A percentile compares a stretch with the other conserved stretches of the same genome.
phyloP scores from a whole-genome alignment of 2,797 vertebrate genomes.

The Argya squamiceps region DNA sequence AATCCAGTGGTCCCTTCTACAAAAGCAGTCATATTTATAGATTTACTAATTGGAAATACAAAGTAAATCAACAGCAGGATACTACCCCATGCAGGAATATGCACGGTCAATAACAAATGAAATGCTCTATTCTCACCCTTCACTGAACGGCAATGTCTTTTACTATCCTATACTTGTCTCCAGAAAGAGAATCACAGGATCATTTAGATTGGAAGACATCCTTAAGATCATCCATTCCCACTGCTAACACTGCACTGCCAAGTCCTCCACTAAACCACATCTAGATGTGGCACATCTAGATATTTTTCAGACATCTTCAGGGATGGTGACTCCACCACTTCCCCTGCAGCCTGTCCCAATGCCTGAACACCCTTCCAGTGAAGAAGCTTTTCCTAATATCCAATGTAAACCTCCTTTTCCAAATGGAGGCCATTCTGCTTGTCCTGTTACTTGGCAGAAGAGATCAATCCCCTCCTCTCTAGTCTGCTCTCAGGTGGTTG shows the following conservation, averaged over 20 bases:
- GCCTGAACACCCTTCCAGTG: not conserved
- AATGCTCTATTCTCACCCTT: not conserved
- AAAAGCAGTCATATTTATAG: not conserved
- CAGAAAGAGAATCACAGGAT: not conserved
- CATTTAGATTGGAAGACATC: not conserved
- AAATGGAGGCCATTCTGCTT: not conserved
- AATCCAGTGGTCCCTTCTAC: not conserved
- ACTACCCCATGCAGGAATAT: not conserved
- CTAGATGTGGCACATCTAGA: accelerated
- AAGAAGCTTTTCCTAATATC: not conserved
- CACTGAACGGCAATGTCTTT: not conserved
- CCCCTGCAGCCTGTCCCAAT: not conserved
- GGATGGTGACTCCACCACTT: too few relatives aligned
- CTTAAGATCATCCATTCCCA: not conserved
- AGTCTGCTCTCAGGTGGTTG: not conserved
- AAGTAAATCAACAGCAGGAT: not conserved
- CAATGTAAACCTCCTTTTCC: not conserved
- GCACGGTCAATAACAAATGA: accelerated
- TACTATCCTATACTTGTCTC: not conserved
- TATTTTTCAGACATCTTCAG: not conserved
- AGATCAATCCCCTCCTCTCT: not conserved
- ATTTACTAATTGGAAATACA: not conserved
- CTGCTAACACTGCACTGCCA: not conserved
- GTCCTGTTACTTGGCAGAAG: not conserved
- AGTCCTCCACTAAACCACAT: not conserved